Evolutionary conservation across 2,888 invertebrate species (phyloP).

Genomic region (Aricia artaxerxes): DNA sequence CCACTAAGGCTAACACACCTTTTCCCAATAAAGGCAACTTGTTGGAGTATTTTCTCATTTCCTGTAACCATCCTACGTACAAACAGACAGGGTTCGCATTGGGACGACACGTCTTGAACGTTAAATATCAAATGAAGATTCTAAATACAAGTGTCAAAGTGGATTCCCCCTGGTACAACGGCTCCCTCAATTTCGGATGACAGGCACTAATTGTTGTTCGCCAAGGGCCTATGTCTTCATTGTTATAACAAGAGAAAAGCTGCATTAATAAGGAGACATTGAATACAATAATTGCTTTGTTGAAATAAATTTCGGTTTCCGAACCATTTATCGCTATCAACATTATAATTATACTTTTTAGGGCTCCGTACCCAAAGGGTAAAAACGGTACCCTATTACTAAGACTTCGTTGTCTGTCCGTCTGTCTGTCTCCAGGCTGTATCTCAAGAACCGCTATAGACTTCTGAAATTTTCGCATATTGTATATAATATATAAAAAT

Average conservation of each 20-base stretch:
- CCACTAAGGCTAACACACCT: conserved; percentile 1
- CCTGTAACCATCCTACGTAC: neutral
- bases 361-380: no score
- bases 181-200: conserved; percentile 20
- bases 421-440: no score
- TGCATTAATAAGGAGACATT: neutral
- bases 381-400: no score
- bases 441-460: no score
- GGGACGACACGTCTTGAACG: conserved; percentile 5
- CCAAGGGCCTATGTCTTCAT: neutral
- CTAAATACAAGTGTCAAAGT: conserved; percentile 12
- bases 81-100: neutral
- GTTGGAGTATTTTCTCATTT: conserved; percentile 10
- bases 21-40: neutral
- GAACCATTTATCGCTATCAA: neutral
- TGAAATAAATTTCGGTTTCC: neutral
- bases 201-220: conserved; percentile 13
- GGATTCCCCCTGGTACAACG: neutral
- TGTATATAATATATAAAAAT: no score
- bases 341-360: neutral
- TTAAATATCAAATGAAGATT: neutral
- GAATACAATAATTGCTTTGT: neutral
- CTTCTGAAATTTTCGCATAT: no score
- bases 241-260: neutral
- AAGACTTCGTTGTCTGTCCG: no score